phyloP scores from a whole-genome alignment of 1,140 invertebrate genomes.

The Micrasema longulum region DNA sequence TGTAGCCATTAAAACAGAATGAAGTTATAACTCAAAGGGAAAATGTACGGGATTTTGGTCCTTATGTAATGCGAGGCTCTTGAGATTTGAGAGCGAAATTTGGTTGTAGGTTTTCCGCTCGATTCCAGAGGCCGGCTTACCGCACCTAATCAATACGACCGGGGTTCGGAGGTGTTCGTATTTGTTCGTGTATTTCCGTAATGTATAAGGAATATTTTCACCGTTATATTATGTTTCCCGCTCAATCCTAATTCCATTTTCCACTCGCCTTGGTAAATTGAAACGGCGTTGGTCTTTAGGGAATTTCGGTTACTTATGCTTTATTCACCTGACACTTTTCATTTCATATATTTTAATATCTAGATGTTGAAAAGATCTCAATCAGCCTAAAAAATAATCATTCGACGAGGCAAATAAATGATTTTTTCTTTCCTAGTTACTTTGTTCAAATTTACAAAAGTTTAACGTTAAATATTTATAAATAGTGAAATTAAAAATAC shows the following conservation, averaged over 20 bases:
- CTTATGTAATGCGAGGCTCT: constrained; percentile 11
- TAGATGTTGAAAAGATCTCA: no score
- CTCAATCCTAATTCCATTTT: constrained; percentile 65
- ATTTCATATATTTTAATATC: no score
- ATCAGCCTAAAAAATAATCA: no score
- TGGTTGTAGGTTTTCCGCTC: not conserved
- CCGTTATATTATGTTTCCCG: constrained; percentile 41
- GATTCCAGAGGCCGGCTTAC: constrained; percentile 65
- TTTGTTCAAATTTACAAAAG: no score
- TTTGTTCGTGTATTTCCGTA: constrained; percentile 61
- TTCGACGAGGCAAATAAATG: no score
- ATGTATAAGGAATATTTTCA: constrained; percentile 49
- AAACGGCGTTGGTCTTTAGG: constrained; percentile 70
- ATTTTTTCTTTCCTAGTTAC: no score
- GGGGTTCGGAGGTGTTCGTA: constrained; percentile 58
- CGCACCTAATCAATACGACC: constrained; percentile 69
- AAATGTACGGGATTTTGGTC: constrained; percentile 29
- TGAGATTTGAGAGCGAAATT: constrained; percentile 8
- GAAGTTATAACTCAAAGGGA: constrained; percentile 47
- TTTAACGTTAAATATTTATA: no score
- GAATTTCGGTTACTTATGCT: constrained; percentile 61
- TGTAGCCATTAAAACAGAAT: constrained; percentile 52
- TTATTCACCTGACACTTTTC: not conserved
- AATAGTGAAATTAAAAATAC: no score
- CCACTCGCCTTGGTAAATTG: constrained; percentile 70